Conservation (phyloP, 2,113 vertebrate genomes). For the Lepisosteus oculatus region DNA sequence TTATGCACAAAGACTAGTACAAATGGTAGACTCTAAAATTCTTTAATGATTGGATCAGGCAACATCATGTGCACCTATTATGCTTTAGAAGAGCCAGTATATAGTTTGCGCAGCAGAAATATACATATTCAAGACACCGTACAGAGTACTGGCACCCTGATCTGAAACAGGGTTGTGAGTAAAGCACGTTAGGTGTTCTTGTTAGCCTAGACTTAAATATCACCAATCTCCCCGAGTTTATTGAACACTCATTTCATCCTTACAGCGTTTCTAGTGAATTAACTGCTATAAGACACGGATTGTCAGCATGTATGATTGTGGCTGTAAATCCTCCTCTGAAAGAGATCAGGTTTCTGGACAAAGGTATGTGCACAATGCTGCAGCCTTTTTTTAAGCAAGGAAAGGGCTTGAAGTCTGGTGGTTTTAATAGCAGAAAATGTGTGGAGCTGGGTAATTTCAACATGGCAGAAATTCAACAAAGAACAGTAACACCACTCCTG, state of each 20-base stretch:
- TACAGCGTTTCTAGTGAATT: too few species aligned
- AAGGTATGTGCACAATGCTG: neutral
- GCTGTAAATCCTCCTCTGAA: constrained; percentile 7
- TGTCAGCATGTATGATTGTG: too few species aligned
- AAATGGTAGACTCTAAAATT: constrained; percentile 68
- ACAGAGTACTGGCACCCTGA: too few species aligned
- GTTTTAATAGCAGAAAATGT: constrained; percentile 70
- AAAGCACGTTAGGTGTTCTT: too few species aligned
- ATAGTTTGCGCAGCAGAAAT: too few species aligned
- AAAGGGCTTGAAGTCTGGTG: constrained; percentile 26
- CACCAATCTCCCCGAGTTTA: too few species aligned
- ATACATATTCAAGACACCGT: too few species aligned
- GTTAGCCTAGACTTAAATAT: too few species aligned
- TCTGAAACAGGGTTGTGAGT: too few species aligned
- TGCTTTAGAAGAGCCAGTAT: neutral
- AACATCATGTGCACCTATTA: constrained; percentile 47
- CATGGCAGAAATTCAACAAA: constrained; percentile 81
- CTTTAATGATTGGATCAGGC: constrained; percentile 84
- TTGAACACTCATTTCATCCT: too few species aligned
- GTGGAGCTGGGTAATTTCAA: constrained; percentile 75
- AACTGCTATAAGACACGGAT: too few species aligned
- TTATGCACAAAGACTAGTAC: constrained; percentile 78
- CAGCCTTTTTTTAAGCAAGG: neutral
- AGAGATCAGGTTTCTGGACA: constrained; percentile 39
- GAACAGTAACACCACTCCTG: constrained; percentile 71